Evolutionary conservation across 2,113 vertebrate species (phyloP).

Genomic region (Synodontis membranacea): DNA sequence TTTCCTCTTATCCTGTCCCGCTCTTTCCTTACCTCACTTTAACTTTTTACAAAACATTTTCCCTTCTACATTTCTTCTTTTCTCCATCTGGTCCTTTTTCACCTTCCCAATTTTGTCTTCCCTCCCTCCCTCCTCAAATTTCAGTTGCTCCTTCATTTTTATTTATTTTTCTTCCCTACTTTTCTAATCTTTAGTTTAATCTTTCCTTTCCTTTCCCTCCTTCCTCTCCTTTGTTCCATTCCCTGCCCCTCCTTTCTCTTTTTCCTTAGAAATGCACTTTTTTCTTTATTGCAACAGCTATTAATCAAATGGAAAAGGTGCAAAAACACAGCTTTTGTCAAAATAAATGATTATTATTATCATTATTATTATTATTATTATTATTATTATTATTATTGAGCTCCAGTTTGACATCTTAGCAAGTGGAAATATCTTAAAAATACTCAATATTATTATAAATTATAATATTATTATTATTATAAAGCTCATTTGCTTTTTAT

Average conservation of each 20-base stretch:
- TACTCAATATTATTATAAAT: not conserved
- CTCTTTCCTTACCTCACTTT: not conserved
- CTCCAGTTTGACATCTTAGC: not conserved
- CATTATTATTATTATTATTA: not conserved
- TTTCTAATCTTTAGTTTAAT: not conserved
- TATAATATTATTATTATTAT: too few species aligned
- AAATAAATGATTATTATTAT: not conserved
- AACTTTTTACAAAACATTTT: too few species aligned
- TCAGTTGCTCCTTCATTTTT: not conserved
- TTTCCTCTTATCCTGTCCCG: not conserved
- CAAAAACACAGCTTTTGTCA: not conserved
- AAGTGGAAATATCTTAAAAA: not conserved
- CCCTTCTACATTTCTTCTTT: not conserved
- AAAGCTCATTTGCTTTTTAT: too few species aligned
- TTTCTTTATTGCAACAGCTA: not conserved
- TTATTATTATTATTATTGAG: not conserved
- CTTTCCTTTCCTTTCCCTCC: not conserved
- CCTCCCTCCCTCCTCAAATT: not conserved
- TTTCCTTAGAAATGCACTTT: not conserved
- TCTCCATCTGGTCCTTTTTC: not conserved
- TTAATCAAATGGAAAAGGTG: not conserved
- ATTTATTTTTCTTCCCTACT: not conserved
- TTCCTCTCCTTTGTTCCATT: not conserved
- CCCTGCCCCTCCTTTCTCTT: not conserved
- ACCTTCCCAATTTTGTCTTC: not conserved